Evolutionary conservation across 2,113 vertebrate genomes (phyloP), one percentile per base, ranked within the genome.

Genomic region (Hippocampus barbouri): DNA sequence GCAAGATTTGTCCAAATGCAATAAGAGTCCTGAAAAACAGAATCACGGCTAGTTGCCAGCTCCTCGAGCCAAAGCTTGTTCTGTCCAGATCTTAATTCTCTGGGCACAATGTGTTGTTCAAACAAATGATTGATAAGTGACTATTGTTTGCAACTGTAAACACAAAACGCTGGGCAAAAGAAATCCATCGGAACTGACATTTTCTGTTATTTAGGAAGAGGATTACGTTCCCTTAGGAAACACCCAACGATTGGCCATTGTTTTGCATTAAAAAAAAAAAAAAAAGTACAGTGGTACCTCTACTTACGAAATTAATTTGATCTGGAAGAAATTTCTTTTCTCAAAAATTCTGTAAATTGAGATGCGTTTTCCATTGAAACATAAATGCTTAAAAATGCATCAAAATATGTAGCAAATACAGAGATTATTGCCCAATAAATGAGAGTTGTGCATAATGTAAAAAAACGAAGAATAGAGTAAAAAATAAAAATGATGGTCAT

Each of bases 231-330:
- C 74, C 59, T 76, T 14, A 69, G 62, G 57, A 76, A 64, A 71
- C 57, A 70, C 73, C 73, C 77, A 85, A 75, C 67, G 21, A 88
- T 85, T 80, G 77, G 86, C 79, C 79, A 85, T 88, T 87, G 86
- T 89, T 65, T 80, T 34, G 27, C 9, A 51, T 54, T 9, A 74
- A 74, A 73, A 70, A 71, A 75, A 30, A 30, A 30, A 4, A 30
- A 34, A 34, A 5, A 34, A 34, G 30, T 34, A 34, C 30, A 34
- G 4, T 34, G 30, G 30, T 34, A 34, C 30, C 30, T 34, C 30
- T 34, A 34, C 30, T 34, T 34, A 34, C 5, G 30, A 34, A 34
- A 34, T 34, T 34, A 34, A 34, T 34, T 34, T 0, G 4, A 5
- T 5, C 30, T 34, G 30, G 30, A 34, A 5, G 30, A 34, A 34